Evolutionary conservation across 2,797 vertebrate genomes (phyloP).

Genomic region (Pterois miles): DNA sequence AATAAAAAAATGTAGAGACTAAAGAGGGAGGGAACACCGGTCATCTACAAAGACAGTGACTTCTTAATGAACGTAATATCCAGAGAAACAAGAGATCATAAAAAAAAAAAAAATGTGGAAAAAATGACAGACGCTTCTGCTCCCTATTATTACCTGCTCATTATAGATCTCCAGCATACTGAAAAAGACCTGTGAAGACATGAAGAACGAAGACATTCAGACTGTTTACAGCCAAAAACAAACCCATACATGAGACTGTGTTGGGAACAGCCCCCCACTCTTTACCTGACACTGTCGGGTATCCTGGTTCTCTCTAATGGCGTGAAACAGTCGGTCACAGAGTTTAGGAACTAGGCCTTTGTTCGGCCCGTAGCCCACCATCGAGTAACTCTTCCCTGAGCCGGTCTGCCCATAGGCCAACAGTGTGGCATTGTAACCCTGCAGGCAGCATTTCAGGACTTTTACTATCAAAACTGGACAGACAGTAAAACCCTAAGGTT

Average conservation of each 20-base stretch:
- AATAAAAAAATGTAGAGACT: not conserved
- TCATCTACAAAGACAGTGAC: not conserved
- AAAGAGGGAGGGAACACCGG: not conserved
- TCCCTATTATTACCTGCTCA: constrained; percentile 84
- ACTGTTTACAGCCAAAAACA: not conserved
- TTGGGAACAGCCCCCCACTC: not conserved
- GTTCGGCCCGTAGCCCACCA: constrained; percentile 87
- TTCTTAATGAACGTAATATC: not conserved
- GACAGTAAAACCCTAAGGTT: not conserved
- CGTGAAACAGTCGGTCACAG: constrained; percentile 86
- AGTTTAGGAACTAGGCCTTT: constrained; percentile 87
- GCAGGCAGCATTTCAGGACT: constrained; percentile 18
- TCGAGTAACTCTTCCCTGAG: constrained; percentile 90
- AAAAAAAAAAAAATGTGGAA: fast-evolving
- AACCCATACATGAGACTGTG: not conserved
- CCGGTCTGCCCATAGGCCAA: constrained; percentile 88
- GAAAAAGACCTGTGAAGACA: constrained; percentile 85
- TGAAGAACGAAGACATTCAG: constrained; percentile 13
- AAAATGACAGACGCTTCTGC: not conserved
- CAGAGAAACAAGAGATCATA: not conserved
- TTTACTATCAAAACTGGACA: not conserved
- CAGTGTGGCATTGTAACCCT: constrained; percentile 89
- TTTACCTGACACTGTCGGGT: constrained; percentile 85
- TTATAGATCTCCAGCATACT: constrained; percentile 94
- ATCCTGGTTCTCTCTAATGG: constrained; percentile 78